These are phyloP conservation scores for Antheraea assamensis DNA, from an alignment of 2,888 invertebrate genomes.

Conservation along the genomic window DNA sequence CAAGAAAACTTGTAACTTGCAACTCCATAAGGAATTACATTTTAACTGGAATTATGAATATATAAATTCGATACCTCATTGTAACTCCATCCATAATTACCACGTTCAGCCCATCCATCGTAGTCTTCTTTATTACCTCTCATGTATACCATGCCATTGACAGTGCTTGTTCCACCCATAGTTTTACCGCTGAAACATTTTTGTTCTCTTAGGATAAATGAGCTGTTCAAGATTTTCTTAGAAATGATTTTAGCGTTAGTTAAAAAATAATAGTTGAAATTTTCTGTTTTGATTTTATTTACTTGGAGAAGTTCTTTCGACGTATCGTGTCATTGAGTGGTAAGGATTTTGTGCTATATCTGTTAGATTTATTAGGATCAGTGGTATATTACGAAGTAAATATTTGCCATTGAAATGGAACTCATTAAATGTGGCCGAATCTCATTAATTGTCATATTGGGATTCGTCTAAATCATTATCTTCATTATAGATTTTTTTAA, in stretches of 20 bases:
- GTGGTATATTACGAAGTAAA: too few relatives aligned
- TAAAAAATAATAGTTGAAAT: not conserved
- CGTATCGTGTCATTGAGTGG: too few relatives aligned
- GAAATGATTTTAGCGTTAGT: not conserved
- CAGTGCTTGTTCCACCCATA: slow-evolving; percentile 85
- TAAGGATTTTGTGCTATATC: too few relatives aligned
- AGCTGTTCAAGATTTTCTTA: not conserved
- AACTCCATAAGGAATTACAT: not conserved
- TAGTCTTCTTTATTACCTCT: slow-evolving; percentile 83
- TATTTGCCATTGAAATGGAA: too few relatives aligned
- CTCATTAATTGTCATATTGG: too few relatives aligned
- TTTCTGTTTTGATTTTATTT: too few relatives aligned
- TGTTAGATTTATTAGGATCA: too few relatives aligned
- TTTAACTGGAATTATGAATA: not conserved
- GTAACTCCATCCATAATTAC: slow-evolving; percentile 85
- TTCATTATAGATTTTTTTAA: too few relatives aligned
- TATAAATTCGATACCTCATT: slow-evolving; percentile 60
- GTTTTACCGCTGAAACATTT: slow-evolving; percentile 77
- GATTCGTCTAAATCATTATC: too few relatives aligned
- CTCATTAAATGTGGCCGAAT: too few relatives aligned
- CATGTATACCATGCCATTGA: slow-evolving; percentile 86
- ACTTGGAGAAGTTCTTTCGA: too few relatives aligned
- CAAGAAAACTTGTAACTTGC: slow-evolving; percentile 50
- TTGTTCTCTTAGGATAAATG: not conserved
- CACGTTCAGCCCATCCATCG: slow-evolving; percentile 84